A percentile compares a stretch with the other conserved stretches of the same genome.
phyloP scores from a whole-genome alignment of 2,888 invertebrate genomes.

The Xestoiulus laeticollis region DNA sequence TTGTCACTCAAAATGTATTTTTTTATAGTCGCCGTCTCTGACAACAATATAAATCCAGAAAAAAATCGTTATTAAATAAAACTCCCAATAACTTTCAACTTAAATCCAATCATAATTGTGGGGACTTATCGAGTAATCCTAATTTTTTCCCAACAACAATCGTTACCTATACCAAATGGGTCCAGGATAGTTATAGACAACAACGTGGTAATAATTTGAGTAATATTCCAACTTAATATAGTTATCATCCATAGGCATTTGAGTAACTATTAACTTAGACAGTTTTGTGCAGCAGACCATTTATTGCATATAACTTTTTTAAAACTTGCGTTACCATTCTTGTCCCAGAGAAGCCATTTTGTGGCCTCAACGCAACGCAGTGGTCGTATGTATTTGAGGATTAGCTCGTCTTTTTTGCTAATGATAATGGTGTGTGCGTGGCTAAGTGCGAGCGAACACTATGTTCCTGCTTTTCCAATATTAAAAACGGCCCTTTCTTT shows the following conservation, averaged over 20 bases:
- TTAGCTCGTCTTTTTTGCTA: background rate
- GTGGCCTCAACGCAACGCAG: no score
- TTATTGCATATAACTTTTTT: background rate
- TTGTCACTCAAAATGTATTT: background rate
- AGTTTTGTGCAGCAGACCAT: background rate
- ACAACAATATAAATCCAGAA: background rate
- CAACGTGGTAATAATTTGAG: no score
- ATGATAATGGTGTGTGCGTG: background rate
- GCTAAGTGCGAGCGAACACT: background rate
- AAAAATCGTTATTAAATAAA: no score
- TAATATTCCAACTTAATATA: background rate
- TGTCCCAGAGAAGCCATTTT: background rate
- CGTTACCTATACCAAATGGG: background rate
- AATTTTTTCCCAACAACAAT: background rate
- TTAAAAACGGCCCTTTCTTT: slow-evolving; percentile 14
- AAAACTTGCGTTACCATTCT: background rate
- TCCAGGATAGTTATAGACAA: background rate
- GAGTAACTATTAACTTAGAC: background rate
- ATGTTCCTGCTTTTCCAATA: background rate
- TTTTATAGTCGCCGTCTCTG: background rate
- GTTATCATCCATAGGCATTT: background rate
- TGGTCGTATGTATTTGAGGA: background rate
- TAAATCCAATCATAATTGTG: no score
- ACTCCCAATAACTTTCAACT: no score
- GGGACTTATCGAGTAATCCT: no score